Evolutionary conservation across 1,140 invertebrate genomes (phyloP), one percentile per base, ranked within the genome.

Genomic region (Brachionus asplanchnoidis): DNA sequence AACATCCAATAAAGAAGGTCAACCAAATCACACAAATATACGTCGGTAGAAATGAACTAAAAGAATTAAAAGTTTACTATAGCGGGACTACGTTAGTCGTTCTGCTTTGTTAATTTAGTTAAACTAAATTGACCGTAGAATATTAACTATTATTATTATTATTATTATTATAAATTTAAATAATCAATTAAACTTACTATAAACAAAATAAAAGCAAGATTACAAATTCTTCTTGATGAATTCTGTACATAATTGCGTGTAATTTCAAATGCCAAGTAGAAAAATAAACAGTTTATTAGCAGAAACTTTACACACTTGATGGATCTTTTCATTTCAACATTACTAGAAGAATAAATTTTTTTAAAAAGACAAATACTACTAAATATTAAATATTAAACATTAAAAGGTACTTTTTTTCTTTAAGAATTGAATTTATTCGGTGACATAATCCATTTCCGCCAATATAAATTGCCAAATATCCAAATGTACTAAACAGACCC

Each of bases 381-480:
- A 65, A 65, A 65, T 36, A n/a, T n/a, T n/a, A n/a, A n/a, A n/a
- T n/a, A n/a, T 7, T 7, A 36, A 36, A 36, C 0, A 36, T 36
- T 0, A 6, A 5, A 36, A 36, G 32, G 6, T 36, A 68, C 32
- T 26, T 14, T 20, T 53, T 78, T 44, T 78, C 14, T 20, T 42
- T 78, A 0, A 4, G 42, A 46, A 78, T 78, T 5, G 12, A 11
- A 42, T 78, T 78, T 44, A 78, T 78, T 32, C 12, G 23, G 20
- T 40, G 40, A 42, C 75, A 78, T 12, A 78, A n/a, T 9, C 28
- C 26, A 40, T 78, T 42, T 14, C 32, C 75, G 1, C 93, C 90
- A 77, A 96, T 91, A 88, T 95, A 97, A 1, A 97, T 88, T 3
- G 93, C 92, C 14, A 96, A 88, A 88, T 96, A 97, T 2, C 96